Evolutionary conservation across 2,113 vertebrate species (phyloP), one percentile per base, ranked within the genome.

Genomic region (Gavia stellata): DNA sequence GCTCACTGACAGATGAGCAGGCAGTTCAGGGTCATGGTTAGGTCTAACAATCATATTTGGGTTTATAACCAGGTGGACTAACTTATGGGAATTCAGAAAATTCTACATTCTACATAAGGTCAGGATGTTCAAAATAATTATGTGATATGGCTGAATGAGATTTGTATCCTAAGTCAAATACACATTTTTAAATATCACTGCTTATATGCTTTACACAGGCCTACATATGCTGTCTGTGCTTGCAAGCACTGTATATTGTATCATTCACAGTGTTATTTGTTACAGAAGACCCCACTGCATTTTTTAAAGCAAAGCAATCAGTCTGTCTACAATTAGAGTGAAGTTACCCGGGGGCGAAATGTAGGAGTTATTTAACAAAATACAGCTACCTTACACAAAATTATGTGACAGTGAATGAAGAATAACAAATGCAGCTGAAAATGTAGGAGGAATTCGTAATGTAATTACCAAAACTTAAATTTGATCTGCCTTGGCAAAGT

Each of bases 361-460:
- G 58, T 82, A 70, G 73, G 66, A 95, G 62, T 53, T 92, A 73
- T 85, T 96, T 91, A 95, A 90, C 17, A 86, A 95, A 94, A 94
- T 53, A 87, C 40, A 82, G 61, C 44, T 87, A 82, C 87, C 78
- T 94, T 80, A 87, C 73, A 84, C 56, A 67, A 81, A 86, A 94
- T 73, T 67, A n/a, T 81, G 70, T 58, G 84, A 79, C 92, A 92
- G 61, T 4, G 10, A 90, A 88, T 53, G 81, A 81, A 79, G 62
- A 92, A 87, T 77, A 95, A 92, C 25, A 97, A 97, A 95, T 82
- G 49, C n/a, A 92, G 62, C 7, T 94, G 49, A 86, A 91, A 96
- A 94, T 17, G 91, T 78, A 95, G 86, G 94, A 89, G 80, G 85
- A 91, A 95, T 94, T 71, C 6, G 10, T 65, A 95, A 88, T 56